These are phyloP conservation scores for Nowickia ferox DNA, from an alignment of 2,888 invertebrate species.

Conservation along the genomic window DNA sequence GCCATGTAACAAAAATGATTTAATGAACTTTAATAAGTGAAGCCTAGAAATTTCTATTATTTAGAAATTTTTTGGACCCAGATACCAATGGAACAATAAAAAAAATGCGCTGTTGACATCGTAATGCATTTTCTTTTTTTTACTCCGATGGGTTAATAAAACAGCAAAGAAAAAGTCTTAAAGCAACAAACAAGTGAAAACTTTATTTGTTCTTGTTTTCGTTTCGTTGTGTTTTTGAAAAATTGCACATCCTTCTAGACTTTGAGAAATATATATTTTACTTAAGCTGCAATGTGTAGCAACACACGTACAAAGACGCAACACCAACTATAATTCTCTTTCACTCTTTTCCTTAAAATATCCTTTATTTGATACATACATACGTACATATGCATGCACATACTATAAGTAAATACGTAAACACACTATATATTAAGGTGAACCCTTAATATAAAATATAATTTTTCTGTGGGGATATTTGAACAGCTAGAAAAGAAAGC, in stretches of 20 bases:
- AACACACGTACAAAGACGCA: background rate
- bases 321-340: constrained; percentile 38
- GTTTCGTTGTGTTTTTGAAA: constrained; percentile 72
- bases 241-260: constrained; percentile 74
- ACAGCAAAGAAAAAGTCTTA: constrained; percentile 20
- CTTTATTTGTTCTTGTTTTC: constrained; percentile 69
- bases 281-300: constrained; percentile 62
- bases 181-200: constrained; percentile 61
- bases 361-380: constrained; percentile 36
- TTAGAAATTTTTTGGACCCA: background rate
- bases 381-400: background rate
- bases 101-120: no score
- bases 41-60: no score
- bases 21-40: no score
- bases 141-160: constrained; percentile 19
- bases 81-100: no score
- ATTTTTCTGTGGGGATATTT: background rate
- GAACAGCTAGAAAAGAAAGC: no score
- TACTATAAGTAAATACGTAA: constrained; percentile 1
- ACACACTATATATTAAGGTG: background rate
- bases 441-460: background rate
- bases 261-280: constrained; percentile 70
- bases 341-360: constrained; percentile 51
- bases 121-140: background rate
- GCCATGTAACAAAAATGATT: no score